These are phyloP conservation scores for Bombus polaris DNA, from an alignment of 1,140 invertebrate species.

Conservation along the genomic window DNA sequence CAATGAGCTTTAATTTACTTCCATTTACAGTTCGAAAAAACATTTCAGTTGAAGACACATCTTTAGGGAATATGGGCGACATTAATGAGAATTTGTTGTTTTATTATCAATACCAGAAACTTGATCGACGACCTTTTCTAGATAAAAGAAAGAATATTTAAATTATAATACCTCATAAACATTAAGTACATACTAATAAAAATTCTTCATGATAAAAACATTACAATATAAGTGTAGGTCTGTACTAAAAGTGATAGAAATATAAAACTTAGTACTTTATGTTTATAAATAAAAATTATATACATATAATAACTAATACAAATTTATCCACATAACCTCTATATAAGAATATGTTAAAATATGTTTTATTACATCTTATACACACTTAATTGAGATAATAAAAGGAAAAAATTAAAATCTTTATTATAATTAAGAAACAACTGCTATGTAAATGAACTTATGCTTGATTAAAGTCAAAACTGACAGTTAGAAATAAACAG, in stretches of 20 bases:
- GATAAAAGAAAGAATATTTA: neutral
- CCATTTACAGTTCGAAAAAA: constrained; percentile 64
- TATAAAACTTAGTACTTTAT: neutral
- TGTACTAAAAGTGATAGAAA: neutral
- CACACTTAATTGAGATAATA: neutral
- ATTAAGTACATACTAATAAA: neutral
- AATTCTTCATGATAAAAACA: neutral
- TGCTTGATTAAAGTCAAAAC: neutral
- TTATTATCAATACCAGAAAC: neutral
- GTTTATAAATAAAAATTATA: neutral
- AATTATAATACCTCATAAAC: neutral
- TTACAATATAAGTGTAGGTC: neutral
- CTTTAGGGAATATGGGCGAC: constrained; percentile 55
- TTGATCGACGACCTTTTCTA: neutral
- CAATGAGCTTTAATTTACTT: constrained; percentile 50
- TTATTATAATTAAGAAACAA: neutral
- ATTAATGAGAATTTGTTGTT: constrained; percentile 58
- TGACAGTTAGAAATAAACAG: neutral
- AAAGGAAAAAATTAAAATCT: neutral
- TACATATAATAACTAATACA: neutral
- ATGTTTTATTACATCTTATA: no score
- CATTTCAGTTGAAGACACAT: constrained; percentile 30
- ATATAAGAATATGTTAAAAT: neutral
- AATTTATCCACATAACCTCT: neutral
- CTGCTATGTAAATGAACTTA: no score